Conservation (phyloP, 2,797 vertebrate species). For the Thamnophis elegans region DNA sequence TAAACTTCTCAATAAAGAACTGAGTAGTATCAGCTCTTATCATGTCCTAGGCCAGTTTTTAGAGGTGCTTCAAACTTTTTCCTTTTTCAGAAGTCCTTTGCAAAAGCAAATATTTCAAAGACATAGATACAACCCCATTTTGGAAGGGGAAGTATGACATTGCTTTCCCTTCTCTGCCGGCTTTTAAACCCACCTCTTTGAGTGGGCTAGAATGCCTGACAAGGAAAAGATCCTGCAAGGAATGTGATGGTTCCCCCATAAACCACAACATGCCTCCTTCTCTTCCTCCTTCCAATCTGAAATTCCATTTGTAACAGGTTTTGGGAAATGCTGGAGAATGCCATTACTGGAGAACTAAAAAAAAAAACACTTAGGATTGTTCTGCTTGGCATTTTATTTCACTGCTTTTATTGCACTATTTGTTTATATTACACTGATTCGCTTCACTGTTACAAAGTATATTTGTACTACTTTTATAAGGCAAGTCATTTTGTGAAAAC, state of each 20-base stretch:
- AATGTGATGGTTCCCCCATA: background rate
- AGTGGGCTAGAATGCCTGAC: background rate
- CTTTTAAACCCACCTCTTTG: background rate
- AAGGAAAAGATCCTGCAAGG: background rate
- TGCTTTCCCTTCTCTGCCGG: background rate
- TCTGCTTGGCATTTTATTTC: background rate
- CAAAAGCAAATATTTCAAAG: background rate
- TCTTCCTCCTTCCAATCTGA: background rate
- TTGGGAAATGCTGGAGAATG: background rate
- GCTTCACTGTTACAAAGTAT: background rate
- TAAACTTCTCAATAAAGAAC: background rate
- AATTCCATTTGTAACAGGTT: background rate
- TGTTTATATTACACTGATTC: background rate
- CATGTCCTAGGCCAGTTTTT: background rate
- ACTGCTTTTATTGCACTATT: background rate
- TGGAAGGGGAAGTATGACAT: background rate
- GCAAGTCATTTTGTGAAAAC: background rate
- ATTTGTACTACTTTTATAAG: background rate
- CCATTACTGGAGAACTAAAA: background rate
- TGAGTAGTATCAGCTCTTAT: background rate
- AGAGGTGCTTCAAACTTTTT: background rate
- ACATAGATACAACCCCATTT: background rate
- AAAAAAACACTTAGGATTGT: background rate
- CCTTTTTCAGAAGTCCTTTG: too few relatives aligned
- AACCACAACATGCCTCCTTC: background rate